Percentiles rank a stretch among this genome's conserved stretches.
These are phyloP conservation scores for Charanyca ferruginea DNA, from an alignment of 2,888 invertebrate species.

Conservation along the genomic window DNA sequence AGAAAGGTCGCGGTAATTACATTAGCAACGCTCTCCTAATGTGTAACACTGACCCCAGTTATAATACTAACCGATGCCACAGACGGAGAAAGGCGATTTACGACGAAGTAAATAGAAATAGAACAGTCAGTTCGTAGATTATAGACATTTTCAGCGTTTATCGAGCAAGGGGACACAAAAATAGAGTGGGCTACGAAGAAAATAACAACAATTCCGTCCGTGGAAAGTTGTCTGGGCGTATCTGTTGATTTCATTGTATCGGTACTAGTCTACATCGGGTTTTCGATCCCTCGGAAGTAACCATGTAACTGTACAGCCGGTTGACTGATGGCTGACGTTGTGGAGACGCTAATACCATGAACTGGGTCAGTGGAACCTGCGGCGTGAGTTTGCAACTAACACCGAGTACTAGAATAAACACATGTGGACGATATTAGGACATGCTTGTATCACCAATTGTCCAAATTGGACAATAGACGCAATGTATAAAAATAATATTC, in stretches of 20 bases:
- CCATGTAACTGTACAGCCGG: constrained; percentile 72
- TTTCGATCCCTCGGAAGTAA: constrained; percentile 59
- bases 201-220: constrained; percentile 54
- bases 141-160: constrained; percentile 55
- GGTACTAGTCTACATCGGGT: constrained; percentile 52
- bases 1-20: constrained; percentile 86
- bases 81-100: constrained; percentile 61
- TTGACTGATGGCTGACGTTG: constrained; percentile 74
- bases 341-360: constrained; percentile 79
- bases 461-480: constrained; percentile 31
- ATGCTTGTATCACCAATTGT: constrained; percentile 22
- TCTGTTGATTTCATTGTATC: constrained; percentile 56
- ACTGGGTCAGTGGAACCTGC: constrained; percentile 81
- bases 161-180: constrained; percentile 48
- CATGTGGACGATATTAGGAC: constrained; percentile 70
- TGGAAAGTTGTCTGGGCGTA: constrained; percentile 64
- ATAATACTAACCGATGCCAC: constrained; percentile 52
- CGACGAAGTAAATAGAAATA: constrained; percentile 42
- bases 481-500: constrained; percentile 5
- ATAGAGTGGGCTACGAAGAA: constrained; percentile 46
- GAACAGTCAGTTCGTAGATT: constrained; percentile 42
- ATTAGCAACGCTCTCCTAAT: constrained; percentile 80
- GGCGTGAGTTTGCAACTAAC: constrained; percentile 70
- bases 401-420: constrained; percentile 77
- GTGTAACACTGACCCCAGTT: constrained; percentile 70